Base-by-base conservation (phyloP, 2,888 invertebrate species). In the Camponotus fellah region DNA sequence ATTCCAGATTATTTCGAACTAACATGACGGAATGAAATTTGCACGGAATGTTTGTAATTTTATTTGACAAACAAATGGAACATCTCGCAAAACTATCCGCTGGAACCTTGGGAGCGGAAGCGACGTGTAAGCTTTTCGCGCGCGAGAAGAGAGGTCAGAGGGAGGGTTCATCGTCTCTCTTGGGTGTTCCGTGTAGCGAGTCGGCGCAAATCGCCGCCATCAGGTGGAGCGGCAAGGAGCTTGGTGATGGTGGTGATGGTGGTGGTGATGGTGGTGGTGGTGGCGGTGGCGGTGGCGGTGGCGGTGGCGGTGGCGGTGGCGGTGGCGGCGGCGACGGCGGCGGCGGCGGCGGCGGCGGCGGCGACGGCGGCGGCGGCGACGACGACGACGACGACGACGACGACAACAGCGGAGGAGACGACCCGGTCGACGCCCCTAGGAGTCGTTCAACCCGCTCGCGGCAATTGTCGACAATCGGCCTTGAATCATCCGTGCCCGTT, bases 361-460 rank as follows among this genome's bases (percentile, higher is more conserved):
- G 2, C 26, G 2, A 2, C 26, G 26, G 2, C 26, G 26, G 0
- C 26, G 26, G 0, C 26, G 26, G 0, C 26, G 26, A 2, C 26
- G 26, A 2, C 26, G 26, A 26, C 26, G 26, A 26, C 26, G 26
- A 26, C 26, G 26, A 26, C 26, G 26, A 26, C 26, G 77, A 56
- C 14, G 46, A 82, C 82, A 75, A 83, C 85, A 82, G 85, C 77
- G 85, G 87, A 85, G 84, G 87, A 85, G 81, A 86, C 89, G 87
- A 87, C 90, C 87, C 93, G 94, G 94, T 94, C 94, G 94, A 94
- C 94, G 94, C 94, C 94, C 92, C 91, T 91, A 89, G 92, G 92
- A 92, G 94, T 94, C 94, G 93, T 94, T 94, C 94, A 94, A 94
- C 94, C 92, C 93, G 85, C 62, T 75, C 77, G 66, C 83, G 84